phyloP scores from a whole-genome alignment of 2,797 vertebrate species.

The Rhadinocentrus ornatus region DNA sequence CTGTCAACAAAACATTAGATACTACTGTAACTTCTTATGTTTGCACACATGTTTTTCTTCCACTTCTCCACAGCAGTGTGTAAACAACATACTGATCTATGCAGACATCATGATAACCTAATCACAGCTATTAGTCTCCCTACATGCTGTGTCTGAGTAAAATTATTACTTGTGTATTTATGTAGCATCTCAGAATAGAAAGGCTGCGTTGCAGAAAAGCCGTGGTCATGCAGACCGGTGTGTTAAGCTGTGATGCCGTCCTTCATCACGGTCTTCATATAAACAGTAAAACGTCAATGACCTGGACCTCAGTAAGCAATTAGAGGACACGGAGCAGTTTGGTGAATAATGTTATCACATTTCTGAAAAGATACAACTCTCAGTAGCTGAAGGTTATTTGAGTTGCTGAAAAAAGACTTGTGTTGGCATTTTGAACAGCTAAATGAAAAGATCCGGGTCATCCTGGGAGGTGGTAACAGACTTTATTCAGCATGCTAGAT shows the following conservation, averaged over 20 bases:
- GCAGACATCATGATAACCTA: slow-evolving; percentile 42
- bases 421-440: slow-evolving; percentile 31
- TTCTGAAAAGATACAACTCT: slow-evolving; percentile 27
- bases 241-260: slow-evolving; percentile 38
- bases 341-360: slow-evolving; percentile 6
- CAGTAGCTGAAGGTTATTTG: slow-evolving; percentile 11
- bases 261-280: slow-evolving; percentile 54
- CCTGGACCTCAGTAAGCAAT: slow-evolving; percentile 11
- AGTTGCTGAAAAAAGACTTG: slow-evolving; percentile 22
- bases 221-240: slow-evolving; percentile 30
- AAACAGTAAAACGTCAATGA: slow-evolving; percentile 34
- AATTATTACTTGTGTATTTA: slow-evolving; percentile 75
- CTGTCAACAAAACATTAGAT: slow-evolving; percentile 34
- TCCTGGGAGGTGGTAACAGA: slow-evolving; percentile 19
- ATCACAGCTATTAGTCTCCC: slow-evolving; percentile 60
- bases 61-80: slow-evolving; percentile 39
- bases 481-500: not conserved
- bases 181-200: slow-evolving; percentile 78
- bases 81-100: slow-evolving; percentile 44
- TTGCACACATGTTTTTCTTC: not conserved
- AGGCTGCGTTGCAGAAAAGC: slow-evolving; percentile 27
- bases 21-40: not conserved
- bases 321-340: slow-evolving; percentile 8
- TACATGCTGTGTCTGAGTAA: slow-evolving; percentile 49
- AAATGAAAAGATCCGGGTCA: slow-evolving; percentile 42